A percentile compares a stretch with the other conserved stretches of the same genome.
Evolutionary conservation across 1,140 invertebrate genomes (phyloP).

Genomic region (Drosophila lowei): DNA sequence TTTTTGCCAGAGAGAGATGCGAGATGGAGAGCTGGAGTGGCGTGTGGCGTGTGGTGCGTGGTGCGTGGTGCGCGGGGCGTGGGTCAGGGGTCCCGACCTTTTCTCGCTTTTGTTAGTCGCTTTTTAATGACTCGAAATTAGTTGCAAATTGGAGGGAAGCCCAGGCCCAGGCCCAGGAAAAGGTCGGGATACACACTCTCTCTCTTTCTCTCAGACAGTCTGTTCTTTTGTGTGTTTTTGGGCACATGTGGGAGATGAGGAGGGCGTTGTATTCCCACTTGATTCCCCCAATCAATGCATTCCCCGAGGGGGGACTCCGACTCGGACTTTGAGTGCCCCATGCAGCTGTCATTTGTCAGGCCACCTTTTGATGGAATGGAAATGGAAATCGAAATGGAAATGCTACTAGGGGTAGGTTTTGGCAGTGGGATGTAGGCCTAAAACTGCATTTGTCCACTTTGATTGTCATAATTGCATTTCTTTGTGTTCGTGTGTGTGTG

Average conservation of each 20-base stretch:
- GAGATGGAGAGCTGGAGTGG: too few species aligned
- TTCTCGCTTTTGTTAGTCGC: conserved; percentile 22
- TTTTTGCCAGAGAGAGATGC: conserved; percentile 5
- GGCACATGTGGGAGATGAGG: not conserved
- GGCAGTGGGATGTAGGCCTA: conserved; percentile 16
- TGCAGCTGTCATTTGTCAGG: conserved; percentile 69
- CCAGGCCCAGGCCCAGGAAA: not conserved
- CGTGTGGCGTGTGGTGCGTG: too few species aligned
- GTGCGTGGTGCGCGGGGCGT: too few species aligned
- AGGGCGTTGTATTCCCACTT: not conserved
- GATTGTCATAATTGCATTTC: conserved; percentile 79
- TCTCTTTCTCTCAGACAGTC: too few species aligned
- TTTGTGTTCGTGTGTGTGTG: conserved; percentile 42
- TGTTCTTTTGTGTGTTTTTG: not conserved
- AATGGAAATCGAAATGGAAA: conserved; percentile 22
- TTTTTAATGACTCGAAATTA: conserved; percentile 76
- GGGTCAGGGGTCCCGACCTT: conserved; percentile 15
- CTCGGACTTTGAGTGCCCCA: conserved; percentile 33
- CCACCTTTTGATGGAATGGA: conserved; percentile 40
- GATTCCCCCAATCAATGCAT: too few species aligned
- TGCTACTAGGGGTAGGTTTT: not conserved
- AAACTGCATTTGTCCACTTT: conserved; percentile 75
- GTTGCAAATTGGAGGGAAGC: conserved; percentile 66
- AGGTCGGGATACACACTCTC: not conserved
- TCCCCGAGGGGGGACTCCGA: too few species aligned